Base-by-base conservation (phyloP, 1,140 invertebrate species). In the Drosophila lacteicornis region DNA sequence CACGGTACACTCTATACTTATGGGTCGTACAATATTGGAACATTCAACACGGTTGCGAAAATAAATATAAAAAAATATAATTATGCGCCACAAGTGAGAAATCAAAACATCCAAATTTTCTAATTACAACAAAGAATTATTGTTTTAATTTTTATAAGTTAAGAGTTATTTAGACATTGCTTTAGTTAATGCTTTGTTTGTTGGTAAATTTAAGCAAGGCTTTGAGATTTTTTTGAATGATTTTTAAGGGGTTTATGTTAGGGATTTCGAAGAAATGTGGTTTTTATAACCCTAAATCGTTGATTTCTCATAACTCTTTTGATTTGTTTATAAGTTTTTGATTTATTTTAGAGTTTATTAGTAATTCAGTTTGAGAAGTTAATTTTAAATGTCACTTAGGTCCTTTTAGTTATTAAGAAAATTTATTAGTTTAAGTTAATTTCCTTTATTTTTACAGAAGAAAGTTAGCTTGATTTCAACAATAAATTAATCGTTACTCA, bases 1-100 rank as follows among this genome's bases (percentile, higher is more conserved):
- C 60, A 83, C 83, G 79, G 79, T 82, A 77, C 75, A 88, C 84
- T 84, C 84, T 80, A 69, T 56, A 56, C 53, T 76, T 71, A 70
- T 71, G 85, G 84, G 77, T 80, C 84, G 80, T 82, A 87, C 65
- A 78, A 67, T 68, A 87, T 58, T 68, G 56, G 53, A 53, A 47
- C 55, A 60, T 55, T 50, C 56, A 77, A 68, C 50, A 60, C 69
- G 53, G 47, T 70, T 68, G 51, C 67, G 42, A 73, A 17, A 75
- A 42, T n/a, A 66, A 40, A 57, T 45, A 55, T 1, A 19, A 36
- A 12, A 46, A 42, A 19, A 0, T n/a, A n/a, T n/a, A 40, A 55
- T 22, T 30, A 60, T 71, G 67, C 55, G 53, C 55, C 67, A 73
- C 67, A 45, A n/a, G 17, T 60, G 67, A 71, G 43, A 49, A 73